These are phyloP conservation scores for Dendroctonus ponderosae DNA, from an alignment of 1,140 invertebrate species.

Conservation along the genomic window DNA sequence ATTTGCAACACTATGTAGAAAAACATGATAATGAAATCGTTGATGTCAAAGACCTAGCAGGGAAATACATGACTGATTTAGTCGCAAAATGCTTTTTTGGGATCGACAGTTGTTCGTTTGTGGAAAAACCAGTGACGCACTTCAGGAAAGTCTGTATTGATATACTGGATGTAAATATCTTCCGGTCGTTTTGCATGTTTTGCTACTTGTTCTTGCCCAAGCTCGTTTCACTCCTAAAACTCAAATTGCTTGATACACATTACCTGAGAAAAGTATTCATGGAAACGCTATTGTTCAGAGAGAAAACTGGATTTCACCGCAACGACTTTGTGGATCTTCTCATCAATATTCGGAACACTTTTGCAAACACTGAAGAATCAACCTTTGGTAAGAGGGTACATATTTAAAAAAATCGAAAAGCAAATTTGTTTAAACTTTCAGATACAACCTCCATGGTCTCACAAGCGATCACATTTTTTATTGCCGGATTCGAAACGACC, in stretches of 20 bases:
- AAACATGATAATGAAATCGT: constrained; percentile 26
- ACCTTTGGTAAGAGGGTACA: constrained; percentile 32
- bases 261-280: constrained; percentile 46
- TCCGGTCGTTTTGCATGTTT: constrained; percentile 35
- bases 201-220: constrained; percentile 44
- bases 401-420: too few species aligned
- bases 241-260: constrained; percentile 40
- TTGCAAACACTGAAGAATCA: constrained; percentile 16
- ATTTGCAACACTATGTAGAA: constrained; percentile 34
- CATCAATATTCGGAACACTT: constrained; percentile 52
- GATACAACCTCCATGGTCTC: constrained; percentile 60
- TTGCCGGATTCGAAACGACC: constrained; percentile 77
- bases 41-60: constrained; percentile 40
- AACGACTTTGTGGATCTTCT: constrained; percentile 60
- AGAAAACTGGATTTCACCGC: constrained; percentile 46
- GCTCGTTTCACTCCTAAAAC: constrained; percentile 41
- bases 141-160: constrained; percentile 44
- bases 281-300: constrained; percentile 42
- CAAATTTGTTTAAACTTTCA: constrained; percentile 16
- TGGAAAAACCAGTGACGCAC: constrained; percentile 48
- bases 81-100: constrained; percentile 44
- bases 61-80: constrained; percentile 39
- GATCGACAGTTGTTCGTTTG: constrained; percentile 51
- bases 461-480: constrained; percentile 68
- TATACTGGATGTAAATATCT: constrained; percentile 36